phyloP scores from a whole-genome alignment of 2,113 vertebrate species.

The Speoplatyrhinus poulsoni region DNA sequence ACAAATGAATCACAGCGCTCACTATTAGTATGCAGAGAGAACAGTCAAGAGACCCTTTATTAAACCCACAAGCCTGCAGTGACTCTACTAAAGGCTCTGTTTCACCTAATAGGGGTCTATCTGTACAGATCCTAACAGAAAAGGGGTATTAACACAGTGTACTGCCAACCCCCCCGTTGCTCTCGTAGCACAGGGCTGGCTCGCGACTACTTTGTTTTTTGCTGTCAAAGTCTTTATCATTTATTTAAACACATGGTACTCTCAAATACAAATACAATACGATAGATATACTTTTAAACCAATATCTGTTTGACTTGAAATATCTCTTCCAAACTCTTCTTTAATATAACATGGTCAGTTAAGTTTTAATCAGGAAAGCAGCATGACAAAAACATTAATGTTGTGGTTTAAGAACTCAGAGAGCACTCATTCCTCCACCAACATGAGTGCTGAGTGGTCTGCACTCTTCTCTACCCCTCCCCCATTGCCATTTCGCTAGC shows the following conservation, averaged over 20 bases:
- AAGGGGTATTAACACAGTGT: constrained; percentile 37
- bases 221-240: constrained; percentile 31
- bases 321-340: neutral
- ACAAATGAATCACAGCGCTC: constrained; percentile 50
- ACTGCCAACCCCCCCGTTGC: constrained; percentile 67
- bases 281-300: neutral
- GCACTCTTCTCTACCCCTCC: too few relatives aligned
- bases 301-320: neutral
- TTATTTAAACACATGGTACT: constrained; percentile 33
- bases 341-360: neutral
- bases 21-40: constrained; percentile 72
- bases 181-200: constrained; percentile 30
- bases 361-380: neutral
- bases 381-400: neutral
- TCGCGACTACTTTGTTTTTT: constrained; percentile 12
- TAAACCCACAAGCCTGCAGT: constrained; percentile 47
- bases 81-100: constrained; percentile 62
- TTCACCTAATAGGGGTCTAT: constrained; percentile 65
- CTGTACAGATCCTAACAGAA: constrained; percentile 42
- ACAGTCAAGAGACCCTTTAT: constrained; percentile 53
- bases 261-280: neutral
- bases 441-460: neutral
- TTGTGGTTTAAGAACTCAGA: too few relatives aligned
- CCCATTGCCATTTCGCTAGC: too few relatives aligned
- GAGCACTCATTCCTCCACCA: too few relatives aligned